phyloP scores from a whole-genome alignment of 2,113 vertebrate species.

The Piprites chloris region DNA sequence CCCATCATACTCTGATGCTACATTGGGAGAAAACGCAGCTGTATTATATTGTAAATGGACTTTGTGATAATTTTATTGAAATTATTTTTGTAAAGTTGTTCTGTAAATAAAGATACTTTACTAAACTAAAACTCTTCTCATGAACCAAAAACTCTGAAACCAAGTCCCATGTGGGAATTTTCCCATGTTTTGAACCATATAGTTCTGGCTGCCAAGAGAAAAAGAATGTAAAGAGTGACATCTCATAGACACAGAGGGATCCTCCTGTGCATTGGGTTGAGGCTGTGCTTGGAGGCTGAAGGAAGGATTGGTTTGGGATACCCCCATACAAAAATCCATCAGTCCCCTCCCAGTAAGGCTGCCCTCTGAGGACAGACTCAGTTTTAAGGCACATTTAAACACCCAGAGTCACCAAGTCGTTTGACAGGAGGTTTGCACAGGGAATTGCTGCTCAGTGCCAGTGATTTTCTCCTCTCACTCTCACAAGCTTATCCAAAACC shows the following conservation, averaged over 20 bases:
- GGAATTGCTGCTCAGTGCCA: neutral
- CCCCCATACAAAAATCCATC: neutral
- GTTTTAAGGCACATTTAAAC: neutral
- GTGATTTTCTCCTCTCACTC: neutral
- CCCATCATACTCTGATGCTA: constrained; percentile 29
- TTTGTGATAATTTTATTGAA: constrained; percentile 77
- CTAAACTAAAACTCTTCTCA: constrained; percentile 9
- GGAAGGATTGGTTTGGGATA: neutral
- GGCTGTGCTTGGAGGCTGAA: neutral
- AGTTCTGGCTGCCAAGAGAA: neutral
- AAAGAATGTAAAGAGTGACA: neutral
- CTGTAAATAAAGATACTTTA: constrained; percentile 78
- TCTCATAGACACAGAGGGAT: neutral
- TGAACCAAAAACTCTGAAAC: neutral
- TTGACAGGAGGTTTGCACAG: neutral
- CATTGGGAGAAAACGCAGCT: constrained; percentile 49
- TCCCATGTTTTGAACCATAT: neutral
- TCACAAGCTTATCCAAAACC: neutral
- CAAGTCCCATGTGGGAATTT: neutral
- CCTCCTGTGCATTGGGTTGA: neutral
- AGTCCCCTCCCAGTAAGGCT: neutral
- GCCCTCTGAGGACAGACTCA: neutral
- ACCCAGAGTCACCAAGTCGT: neutral
- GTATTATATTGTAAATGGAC: constrained; percentile 78
- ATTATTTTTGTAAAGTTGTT: constrained; percentile 81